Evolutionary conservation across 1,140 invertebrate species (phyloP).

Genomic region (Ylistrum balloti): DNA sequence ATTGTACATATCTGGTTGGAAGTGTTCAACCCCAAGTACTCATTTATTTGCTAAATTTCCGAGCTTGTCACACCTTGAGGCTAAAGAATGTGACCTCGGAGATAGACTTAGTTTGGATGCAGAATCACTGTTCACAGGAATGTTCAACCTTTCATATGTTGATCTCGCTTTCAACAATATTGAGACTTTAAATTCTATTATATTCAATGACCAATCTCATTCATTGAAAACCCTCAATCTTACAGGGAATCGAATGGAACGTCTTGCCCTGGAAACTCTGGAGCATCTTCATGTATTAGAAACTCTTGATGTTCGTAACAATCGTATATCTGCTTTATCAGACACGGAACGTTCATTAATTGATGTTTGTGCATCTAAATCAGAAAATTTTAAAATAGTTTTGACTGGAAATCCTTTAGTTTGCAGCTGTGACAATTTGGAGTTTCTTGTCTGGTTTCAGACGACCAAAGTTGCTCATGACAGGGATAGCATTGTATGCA

Average conservation of each 20-base stretch:
- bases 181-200: neutral
- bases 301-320: neutral
- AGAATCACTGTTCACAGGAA: neutral
- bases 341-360: neutral
- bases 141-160: neutral
- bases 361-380: neutral
- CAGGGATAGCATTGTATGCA: neutral
- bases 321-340: neutral
- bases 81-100: neutral
- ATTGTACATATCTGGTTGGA: neutral
- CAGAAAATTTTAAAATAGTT: neutral
- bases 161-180: constrained; percentile 1
- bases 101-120: neutral
- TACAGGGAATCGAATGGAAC: neutral
- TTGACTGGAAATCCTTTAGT: neutral
- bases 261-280: neutral
- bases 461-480: neutral
- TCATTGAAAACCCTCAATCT: neutral
- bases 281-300: neutral
- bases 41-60: neutral
- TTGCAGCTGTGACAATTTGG: constrained; percentile 15
- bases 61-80: neutral
- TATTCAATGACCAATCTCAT: neutral
- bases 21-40: neutral
- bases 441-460: neutral